phyloP scores from a whole-genome alignment of 2,797 vertebrate genomes.

The Rhyacichthys aspro region DNA sequence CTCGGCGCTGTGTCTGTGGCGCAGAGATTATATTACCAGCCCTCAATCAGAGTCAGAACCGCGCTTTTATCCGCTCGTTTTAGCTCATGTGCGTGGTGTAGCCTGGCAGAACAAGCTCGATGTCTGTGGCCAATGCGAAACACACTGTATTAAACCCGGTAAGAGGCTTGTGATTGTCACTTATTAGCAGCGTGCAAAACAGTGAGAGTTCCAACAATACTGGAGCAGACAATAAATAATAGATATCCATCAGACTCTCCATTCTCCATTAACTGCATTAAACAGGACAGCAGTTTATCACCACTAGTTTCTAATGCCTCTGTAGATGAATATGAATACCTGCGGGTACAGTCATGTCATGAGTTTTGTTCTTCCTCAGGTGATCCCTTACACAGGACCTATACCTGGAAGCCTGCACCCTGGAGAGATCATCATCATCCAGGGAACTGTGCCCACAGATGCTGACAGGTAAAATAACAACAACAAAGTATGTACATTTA shows the following conservation, averaged over 20 bases:
- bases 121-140: constrained; percentile 83
- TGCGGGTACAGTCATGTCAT: not conserved
- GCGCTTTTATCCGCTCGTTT: not conserved
- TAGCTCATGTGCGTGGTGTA: constrained; percentile 39
- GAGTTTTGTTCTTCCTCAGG: constrained; percentile 69
- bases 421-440: constrained; percentile 88
- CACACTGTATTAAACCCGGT: constrained; percentile 81
- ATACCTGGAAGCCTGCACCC: constrained; percentile 87
- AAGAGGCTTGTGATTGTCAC: constrained; percentile 44
- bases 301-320: not conserved
- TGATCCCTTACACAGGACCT: constrained; percentile 87
- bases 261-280: not conserved
- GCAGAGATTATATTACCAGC: not conserved
- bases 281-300: too few relatives aligned
- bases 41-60: not conserved
- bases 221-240: too few relatives aligned
- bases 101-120: constrained; percentile 49
- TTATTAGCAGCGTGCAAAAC: not conserved
- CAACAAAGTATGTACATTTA: too few relatives aligned
- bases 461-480: constrained; percentile 85
- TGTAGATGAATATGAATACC: constrained; percentile 1
- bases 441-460: constrained; percentile 85
- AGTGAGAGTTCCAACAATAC: not conserved
- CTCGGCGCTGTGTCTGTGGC: constrained; percentile 22
- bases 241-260: too few relatives aligned